Percentiles rank a stretch among this genome's conserved stretches.
These are phyloP conservation scores for Escarpia spicata DNA, from an alignment of 2,888 invertebrate genomes.

Conservation along the genomic window DNA sequence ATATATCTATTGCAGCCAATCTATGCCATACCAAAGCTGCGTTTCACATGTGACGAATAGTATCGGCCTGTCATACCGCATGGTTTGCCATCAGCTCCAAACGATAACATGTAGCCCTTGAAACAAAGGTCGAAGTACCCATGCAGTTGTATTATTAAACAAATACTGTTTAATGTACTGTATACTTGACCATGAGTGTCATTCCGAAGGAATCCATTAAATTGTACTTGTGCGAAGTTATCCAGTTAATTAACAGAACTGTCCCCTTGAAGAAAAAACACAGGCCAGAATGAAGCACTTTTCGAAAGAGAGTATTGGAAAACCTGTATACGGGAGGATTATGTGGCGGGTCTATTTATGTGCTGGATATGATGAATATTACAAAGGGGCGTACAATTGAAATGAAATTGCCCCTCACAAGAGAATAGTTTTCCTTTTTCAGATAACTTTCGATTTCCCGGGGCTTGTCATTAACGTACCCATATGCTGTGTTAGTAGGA, in stretches of 20 bases:
- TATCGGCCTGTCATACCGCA: not conserved
- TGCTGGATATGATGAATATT: no score
- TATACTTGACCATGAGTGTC: not conserved
- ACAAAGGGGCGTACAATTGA: no score
- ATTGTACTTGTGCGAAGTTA: not conserved
- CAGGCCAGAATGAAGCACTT: no score
- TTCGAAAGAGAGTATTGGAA: no score
- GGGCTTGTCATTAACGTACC: no score
- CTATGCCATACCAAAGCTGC: not conserved
- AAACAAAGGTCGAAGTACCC: not conserved
- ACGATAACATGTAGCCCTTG: not conserved
- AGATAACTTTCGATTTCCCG: no score
- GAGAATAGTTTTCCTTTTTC: no score
- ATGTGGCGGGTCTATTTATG: no score
- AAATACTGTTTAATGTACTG: not conserved
- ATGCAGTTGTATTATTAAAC: not conserved
- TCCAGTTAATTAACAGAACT: not conserved
- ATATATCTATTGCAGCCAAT: not conserved
- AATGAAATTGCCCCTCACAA: no score
- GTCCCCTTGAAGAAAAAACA: no score
- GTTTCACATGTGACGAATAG: not conserved
- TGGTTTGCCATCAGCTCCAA: not conserved
- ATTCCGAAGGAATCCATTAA: not conserved
- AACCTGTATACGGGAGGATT: no score
- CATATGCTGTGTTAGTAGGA: no score